Conservation (phyloP, 2,113 vertebrate species). For the Neopipo cinnamomea region DNA sequence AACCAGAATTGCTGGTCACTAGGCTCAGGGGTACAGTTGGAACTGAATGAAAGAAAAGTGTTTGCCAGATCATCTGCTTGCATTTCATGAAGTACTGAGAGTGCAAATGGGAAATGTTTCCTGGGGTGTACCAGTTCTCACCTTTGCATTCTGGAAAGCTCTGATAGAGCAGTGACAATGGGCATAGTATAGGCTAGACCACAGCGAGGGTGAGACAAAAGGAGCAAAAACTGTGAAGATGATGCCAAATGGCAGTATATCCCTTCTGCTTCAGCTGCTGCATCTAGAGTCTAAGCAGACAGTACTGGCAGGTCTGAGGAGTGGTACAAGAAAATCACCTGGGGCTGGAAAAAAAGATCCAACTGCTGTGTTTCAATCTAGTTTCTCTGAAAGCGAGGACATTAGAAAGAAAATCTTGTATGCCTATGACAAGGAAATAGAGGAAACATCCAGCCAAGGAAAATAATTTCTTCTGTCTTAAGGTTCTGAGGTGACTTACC, state of each 20-base stretch:
- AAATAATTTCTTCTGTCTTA: not conserved
- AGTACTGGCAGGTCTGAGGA: not conserved
- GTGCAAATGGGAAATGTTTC: not conserved
- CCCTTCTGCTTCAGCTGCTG: not conserved
- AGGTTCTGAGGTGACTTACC: not conserved
- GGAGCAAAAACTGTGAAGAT: not conserved
- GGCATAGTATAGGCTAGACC: not conserved
- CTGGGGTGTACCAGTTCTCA: not conserved
- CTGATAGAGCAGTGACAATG: not conserved
- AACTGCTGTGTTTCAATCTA: not conserved
- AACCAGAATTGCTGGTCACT: constrained; percentile 75
- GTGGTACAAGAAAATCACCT: rapidly evolving
- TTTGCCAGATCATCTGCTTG: not conserved
- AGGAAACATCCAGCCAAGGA: not conserved
- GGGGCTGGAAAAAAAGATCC: not conserved
- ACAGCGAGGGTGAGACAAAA: not conserved
- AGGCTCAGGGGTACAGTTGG: constrained; percentile 46
- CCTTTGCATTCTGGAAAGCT: not conserved
- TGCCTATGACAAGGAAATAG: not conserved
- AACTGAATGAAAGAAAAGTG: not conserved
- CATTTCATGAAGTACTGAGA: not conserved
- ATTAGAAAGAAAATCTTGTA: not conserved
- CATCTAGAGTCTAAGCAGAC: not conserved
- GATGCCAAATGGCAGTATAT: not conserved
- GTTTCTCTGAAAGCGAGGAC: not conserved